Evolutionary conservation across 2,888 invertebrate species (phyloP), one percentile per base, ranked within the genome.

Genomic region (Nebria brevicollis): DNA sequence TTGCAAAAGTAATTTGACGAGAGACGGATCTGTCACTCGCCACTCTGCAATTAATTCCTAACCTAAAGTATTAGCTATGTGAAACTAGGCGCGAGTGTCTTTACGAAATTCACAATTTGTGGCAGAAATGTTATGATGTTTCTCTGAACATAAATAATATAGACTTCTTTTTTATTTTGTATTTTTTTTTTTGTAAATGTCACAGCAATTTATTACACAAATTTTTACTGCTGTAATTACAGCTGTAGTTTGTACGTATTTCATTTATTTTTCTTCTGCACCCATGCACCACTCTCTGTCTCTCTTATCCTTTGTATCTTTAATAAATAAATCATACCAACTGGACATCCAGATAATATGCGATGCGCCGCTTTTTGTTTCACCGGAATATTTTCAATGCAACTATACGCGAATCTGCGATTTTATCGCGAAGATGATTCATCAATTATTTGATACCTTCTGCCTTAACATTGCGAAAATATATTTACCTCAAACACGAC

Each of bases 271-370:
- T 72, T 7, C 2, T 54, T 54, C 8, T 54, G 11, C 54, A 54
- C 54, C 54, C 54, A 13, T 54, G 7, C 54, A 54, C 54, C 54
- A 11, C 70, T 79, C 54, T 79, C 74, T 74, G 75, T 79, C 73
- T 79, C 75, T 74, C 79, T 79, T 79, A 79, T 79, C 79, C 79
- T 79, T 75, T 79, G 74, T 79, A 79, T 79, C 79, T 79, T 79
- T 79, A 79, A 79, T 79, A 79, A 79, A 79, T 79, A 79, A 79
- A 79, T 79, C 79, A 79, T 75, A 75, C 42, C 25, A 13, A 15
- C 64, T 20, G 15, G 73, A 73, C 73, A 73, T 41, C 26, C 43
- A 70, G 70, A 70, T 70, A 70, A 34, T 34, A 34, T 34, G 34
- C 34, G 5, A 34, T 70, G 34, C 26, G 70, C 54, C 54, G 70